These are phyloP conservation scores for Lasiurus cinereus DNA, from an alignment of 2,113 vertebrate species.

Conservation along the genomic window DNA sequence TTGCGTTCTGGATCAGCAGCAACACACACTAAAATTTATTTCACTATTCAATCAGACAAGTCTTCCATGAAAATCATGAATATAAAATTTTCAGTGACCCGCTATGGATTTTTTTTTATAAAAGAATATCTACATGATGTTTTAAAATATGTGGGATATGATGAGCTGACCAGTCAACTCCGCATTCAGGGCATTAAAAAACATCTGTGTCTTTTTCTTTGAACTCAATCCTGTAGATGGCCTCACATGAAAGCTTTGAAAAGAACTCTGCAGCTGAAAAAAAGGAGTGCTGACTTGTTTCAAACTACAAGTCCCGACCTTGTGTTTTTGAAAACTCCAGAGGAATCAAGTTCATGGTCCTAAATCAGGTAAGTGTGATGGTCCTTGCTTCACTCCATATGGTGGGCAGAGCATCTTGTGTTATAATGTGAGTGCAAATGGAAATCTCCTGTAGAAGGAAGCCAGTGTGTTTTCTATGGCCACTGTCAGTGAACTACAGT, in stretches of 20 bases:
- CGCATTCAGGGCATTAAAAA: slow-evolving; percentile 2
- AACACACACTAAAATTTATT: neutral
- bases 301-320: slow-evolving; percentile 62
- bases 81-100: neutral
- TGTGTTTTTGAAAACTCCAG: slow-evolving; percentile 49
- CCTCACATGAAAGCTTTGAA: slow-evolving; percentile 45
- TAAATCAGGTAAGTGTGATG: slow-evolving; percentile 56
- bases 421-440: neutral
- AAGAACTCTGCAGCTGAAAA: slow-evolving; percentile 43
- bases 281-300: slow-evolving; percentile 48
- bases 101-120: neutral
- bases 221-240: neutral
- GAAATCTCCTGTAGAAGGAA: slow-evolving; percentile 44
- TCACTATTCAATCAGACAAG: neutral
- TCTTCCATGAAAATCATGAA: slow-evolving; percentile 29
- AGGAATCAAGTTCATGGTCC: neutral
- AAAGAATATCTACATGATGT: slow-evolving; percentile 5
- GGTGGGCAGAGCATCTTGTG: neutral
- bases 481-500: neutral
- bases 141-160: slow-evolving; percentile 30
- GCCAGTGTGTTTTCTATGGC: neutral
- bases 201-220: slow-evolving; percentile 60
- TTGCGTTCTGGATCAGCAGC: neutral
- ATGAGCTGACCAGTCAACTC: neutral
- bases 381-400: slow-evolving; percentile 27